phyloP scores from a whole-genome alignment of 2,797 vertebrate genomes.

The Periophthalmus magnuspinnatus region DNA sequence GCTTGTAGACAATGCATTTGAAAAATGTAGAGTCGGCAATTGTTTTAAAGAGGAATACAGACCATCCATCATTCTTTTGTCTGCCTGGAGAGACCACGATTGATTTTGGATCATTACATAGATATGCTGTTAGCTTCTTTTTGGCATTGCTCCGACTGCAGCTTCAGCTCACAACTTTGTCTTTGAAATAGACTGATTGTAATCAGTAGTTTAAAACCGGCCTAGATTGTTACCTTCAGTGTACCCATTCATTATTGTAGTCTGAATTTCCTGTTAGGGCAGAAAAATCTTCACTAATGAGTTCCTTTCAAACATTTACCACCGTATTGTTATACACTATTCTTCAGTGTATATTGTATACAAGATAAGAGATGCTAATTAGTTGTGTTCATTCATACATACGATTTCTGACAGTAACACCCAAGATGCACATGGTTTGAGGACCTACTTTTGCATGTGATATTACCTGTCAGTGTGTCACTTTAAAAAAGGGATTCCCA shows the following conservation, averaged over 20 bases:
- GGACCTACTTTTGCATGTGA: constrained; percentile 40
- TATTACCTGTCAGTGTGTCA: constrained; percentile 60
- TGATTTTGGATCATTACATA: constrained; percentile 73
- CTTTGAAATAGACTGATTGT: constrained; percentile 61
- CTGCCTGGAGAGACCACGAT: constrained; percentile 59
- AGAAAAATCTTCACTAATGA: not conserved
- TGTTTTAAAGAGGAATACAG: constrained; percentile 56
- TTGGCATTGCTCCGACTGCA: constrained; percentile 38
- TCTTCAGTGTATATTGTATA: constrained; percentile 38
- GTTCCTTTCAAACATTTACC: constrained; percentile 1
- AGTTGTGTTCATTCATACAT: constrained; percentile 21
- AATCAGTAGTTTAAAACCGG: constrained; percentile 61
- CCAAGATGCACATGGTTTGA: constrained; percentile 34
- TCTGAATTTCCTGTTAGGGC: constrained; percentile 13
- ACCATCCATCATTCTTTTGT: constrained; percentile 72
- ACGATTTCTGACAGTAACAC: constrained; percentile 22
- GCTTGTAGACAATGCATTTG: constrained; percentile 55
- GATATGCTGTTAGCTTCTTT: constrained; percentile 61
- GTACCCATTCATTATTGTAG: constrained; percentile 32
- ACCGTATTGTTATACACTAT: constrained; percentile 31
- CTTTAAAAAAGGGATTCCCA: constrained; percentile 73
- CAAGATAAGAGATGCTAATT: not conserved
- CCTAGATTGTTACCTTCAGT: constrained; percentile 56
- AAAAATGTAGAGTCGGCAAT: constrained; percentile 61
- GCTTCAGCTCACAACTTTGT: constrained; percentile 47